Base-by-base conservation (phyloP, 2,797 vertebrate species). In the Hemitrygon akajei region DNA sequence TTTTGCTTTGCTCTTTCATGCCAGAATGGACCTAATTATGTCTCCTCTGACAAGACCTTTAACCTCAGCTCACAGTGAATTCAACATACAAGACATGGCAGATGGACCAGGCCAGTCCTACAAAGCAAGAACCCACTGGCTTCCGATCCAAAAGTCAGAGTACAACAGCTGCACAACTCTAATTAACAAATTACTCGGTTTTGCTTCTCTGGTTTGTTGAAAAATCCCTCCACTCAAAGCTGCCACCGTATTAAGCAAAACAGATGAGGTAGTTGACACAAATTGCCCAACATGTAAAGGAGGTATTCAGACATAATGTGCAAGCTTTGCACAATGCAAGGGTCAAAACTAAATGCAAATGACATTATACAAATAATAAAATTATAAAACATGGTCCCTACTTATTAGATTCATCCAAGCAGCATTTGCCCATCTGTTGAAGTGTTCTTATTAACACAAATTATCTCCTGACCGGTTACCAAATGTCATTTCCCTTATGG, bases 161-260 rank as follows among this genome's bases (percentile, higher is more conserved):
- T 47, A 75, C 4, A 92, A 40, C 89, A 92, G 66, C 89, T 92
- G 89, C 89, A 75, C n/a, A 47, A 22, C 47, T 30, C 89, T 92
- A 73, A 92, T 92, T 92, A 92, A 92, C 89, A 92, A 92, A 92
- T 92, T 30, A 56, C 37, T 27, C 37, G 7, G 37, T 40, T 92
- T 92, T 92, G 66, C 22, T 22, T 14, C 37, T 75, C 18, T 66
- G 71, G 22, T 75, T 92, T 92, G 22, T 30, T 71, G 37, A 92
- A 92, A n/a, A 84, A 47, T 40, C 10, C 22, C 89, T 75, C 40
- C 89, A 92, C 66, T 30, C 14, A 75, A 91, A 27, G 22, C 66
- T 75, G 34, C 66, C 11, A 30, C 37, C 40, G 66, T 73, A 40
- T 92, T 66, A 75, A 25, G 47, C 22, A 47, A 9, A 73, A 91